These are phyloP conservation scores for Nycticorax nycticorax DNA, from an alignment of 2,113 vertebrate species.

Conservation along the genomic window DNA sequence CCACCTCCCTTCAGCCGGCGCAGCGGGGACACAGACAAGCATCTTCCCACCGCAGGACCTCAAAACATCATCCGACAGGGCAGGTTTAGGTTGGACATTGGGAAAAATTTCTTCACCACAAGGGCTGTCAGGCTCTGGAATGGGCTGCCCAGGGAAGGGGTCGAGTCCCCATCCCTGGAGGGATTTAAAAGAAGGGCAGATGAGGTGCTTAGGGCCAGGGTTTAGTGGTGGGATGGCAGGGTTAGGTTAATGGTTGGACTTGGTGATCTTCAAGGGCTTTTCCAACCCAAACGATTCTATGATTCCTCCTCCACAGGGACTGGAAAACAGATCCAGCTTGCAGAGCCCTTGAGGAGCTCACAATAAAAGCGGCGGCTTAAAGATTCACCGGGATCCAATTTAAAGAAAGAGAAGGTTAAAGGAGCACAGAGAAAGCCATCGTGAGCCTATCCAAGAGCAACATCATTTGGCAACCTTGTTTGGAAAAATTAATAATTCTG, in stretches of 20 bases:
- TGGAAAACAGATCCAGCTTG: neutral
- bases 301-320: neutral
- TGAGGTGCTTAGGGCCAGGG: too few species aligned
- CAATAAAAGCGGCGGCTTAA: neutral
- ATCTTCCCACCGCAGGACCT: neutral
- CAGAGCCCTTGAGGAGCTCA: neutral
- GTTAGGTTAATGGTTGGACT: too few species aligned
- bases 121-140: too few species aligned
- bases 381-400: neutral
- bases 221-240: too few species aligned
- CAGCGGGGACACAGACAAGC: neutral
- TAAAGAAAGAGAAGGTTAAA: neutral
- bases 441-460: neutral
- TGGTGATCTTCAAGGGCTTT: too few species aligned
- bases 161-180: too few species aligned
- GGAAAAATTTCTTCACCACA: too few species aligned
- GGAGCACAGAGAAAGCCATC: neutral
- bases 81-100: too few species aligned
- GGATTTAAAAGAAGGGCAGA: too few species aligned
- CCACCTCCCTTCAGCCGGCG: neutral
- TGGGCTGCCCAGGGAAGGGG: too few species aligned
- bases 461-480: neutral
- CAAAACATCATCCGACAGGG: neutral
- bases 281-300: too few species aligned
- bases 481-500: constrained; percentile 40